Base-by-base conservation (phyloP, 1,140 invertebrate genomes). In the Ooceraea biroi region DNA sequence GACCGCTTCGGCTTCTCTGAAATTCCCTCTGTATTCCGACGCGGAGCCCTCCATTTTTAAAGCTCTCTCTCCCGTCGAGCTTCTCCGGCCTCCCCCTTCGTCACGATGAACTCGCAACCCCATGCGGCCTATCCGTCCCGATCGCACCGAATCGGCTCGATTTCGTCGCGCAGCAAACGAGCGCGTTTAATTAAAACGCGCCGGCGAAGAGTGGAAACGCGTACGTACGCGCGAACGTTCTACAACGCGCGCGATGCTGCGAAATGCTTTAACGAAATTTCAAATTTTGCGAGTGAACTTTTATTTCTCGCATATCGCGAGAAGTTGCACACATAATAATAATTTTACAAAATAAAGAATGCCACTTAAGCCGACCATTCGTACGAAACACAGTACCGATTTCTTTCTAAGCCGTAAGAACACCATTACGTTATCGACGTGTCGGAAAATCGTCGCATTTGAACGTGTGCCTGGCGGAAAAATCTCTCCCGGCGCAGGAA, bases 11-110 rank as follows among this genome's bases (percentile, higher is more conserved):
- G 22, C 48, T 76, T 52, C 52, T 46, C 25, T 57, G 61, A 76
- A 50, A 73, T 69, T 68, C 12, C n/a, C 44, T 58, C 61, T 63
- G 30, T 30, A 50, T 73, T 50, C 46, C 17, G 30, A 22, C 30
- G 25, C 19, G 12, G 4, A 41, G 41, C 12, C 65, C 44, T 41
- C 17, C 66, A 80, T 83, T 86, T 63, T 74, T 80, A 84, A 84
- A 80, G 82, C 61, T 78, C 73, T 84, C 61, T 78, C 73, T 84
- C 66, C 72, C 11, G 41, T 65, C 58, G 66, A 63, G 19, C 57
- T 63, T 44, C 44, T 58, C 44, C 22, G 63, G 63, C 68, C 36
- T 22, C 19, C 55, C 27, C 55, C 36, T 7, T 36, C 36, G 36
- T 36, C 3, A 30, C 52, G 36, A 72, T 72, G 41, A 78, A 61